phyloP scores from a whole-genome alignment of 2,113 vertebrate genomes.

The Thermophis baileyi region DNA sequence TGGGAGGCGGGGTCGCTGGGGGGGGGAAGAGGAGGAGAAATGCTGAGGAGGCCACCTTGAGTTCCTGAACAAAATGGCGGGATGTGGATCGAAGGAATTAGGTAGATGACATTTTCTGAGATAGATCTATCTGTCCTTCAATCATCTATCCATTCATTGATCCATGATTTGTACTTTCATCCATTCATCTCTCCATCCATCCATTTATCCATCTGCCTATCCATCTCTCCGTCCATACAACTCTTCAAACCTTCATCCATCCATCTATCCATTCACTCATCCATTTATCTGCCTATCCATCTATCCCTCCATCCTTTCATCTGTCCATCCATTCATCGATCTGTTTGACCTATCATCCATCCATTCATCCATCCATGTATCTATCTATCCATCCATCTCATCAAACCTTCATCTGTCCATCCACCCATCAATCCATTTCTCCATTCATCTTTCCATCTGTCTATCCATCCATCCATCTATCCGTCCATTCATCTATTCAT shows the following conservation, averaged over 20 bases:
- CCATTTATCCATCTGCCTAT: not conserved
- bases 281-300: not conserved
- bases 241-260: not conserved
- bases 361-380: not conserved
- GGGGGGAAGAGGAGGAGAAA: not conserved
- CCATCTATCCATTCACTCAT: not conserved
- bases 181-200: too few species aligned
- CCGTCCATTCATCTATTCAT: too few species aligned
- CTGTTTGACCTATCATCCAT: too few species aligned
- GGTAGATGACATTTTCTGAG: not conserved
- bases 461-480: too few species aligned
- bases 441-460: too few species aligned
- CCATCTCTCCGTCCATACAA: too few species aligned
- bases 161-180: too few species aligned
- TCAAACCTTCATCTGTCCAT: too few species aligned
- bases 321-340: too few species aligned
- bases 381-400: too few species aligned
- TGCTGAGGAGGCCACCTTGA: not conserved
- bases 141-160: not conserved
- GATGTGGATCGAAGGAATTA: not conserved
- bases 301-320: not conserved
- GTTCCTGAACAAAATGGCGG: not conserved
- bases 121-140: not conserved
- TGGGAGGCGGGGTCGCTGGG: not conserved
- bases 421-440: too few species aligned